These are phyloP conservation scores for Phragmatobia fuliginosa DNA, from an alignment of 2,888 invertebrate genomes.

Conservation along the genomic window DNA sequence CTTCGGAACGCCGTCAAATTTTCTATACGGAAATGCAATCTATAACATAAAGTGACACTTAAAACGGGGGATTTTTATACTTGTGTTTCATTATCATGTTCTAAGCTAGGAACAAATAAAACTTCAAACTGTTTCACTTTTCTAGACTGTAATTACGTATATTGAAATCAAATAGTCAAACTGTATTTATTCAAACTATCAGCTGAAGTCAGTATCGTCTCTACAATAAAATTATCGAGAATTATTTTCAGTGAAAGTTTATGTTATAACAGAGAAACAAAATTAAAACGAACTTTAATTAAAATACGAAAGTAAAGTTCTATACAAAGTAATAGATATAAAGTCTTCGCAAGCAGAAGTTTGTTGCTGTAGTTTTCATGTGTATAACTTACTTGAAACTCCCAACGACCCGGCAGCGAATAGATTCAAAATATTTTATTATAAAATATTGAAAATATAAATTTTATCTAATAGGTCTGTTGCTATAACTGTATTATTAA, in stretches of 20 bases:
- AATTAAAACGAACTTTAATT: conserved; percentile 14
- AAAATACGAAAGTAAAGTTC: conserved; percentile 7
- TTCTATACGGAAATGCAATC: no score
- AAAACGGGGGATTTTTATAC: no score
- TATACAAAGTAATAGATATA: conserved; percentile 1
- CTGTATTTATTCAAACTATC: not conserved
- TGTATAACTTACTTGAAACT: no score
- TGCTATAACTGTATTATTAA: no score
- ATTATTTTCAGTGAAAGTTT: not conserved
- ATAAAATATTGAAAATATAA: no score
- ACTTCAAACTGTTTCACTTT: not conserved
- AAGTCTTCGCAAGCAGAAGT: conserved; percentile 1
- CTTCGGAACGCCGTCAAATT: not conserved
- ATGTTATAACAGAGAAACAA: not conserved
- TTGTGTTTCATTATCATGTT: no score
- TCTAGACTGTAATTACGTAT: not conserved
- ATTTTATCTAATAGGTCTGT: no score
- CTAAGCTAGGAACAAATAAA: not conserved
- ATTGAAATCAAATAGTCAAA: not conserved
- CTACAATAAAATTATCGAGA: not conserved
- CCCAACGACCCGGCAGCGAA: no score
- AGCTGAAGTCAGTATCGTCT: not conserved
- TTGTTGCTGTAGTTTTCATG: conserved; percentile 6
- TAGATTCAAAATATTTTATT: no score
- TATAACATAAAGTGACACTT: no score